These are phyloP conservation scores for Bungarus multicinctus DNA, from an alignment of 2,113 vertebrate species.

Conservation along the genomic window DNA sequence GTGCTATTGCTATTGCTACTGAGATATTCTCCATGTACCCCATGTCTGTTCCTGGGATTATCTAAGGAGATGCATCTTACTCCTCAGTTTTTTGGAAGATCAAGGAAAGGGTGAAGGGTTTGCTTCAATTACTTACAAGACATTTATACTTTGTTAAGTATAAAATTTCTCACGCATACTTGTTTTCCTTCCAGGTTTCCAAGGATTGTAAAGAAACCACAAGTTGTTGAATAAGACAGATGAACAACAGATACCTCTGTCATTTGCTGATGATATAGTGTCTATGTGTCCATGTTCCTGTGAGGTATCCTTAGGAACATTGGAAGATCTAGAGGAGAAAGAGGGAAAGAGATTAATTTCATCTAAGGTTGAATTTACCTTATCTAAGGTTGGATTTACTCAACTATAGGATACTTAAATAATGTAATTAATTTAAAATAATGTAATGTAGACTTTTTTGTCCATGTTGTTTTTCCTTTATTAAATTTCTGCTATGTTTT, in stretches of 20 bases:
- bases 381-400: neutral
- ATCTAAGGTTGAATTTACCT: neutral
- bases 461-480: slow-evolving; percentile 16
- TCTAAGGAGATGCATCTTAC: neutral
- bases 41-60: neutral
- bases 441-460: neutral
- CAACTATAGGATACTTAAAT: neutral
- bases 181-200: neutral
- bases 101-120: neutral
- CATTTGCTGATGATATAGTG: neutral
- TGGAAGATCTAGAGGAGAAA: neutral
- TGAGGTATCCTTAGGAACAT: neutral
- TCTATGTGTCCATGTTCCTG: neutral
- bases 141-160: neutral
- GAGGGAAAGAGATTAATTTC: neutral
- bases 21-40: neutral
- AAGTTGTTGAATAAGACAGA: neutral
- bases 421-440: slow-evolving; percentile 1
- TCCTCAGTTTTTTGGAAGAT: neutral
- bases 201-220: neutral
- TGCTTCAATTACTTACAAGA: neutral
- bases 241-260: neutral
- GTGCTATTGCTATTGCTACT: neutral
- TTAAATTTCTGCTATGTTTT: slow-evolving; percentile 2
- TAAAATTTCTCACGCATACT: neutral